Evolutionary conservation across 2,797 vertebrate species (phyloP), one percentile per base, ranked within the genome.

Genomic region (Eospalax fontanierii): DNA sequence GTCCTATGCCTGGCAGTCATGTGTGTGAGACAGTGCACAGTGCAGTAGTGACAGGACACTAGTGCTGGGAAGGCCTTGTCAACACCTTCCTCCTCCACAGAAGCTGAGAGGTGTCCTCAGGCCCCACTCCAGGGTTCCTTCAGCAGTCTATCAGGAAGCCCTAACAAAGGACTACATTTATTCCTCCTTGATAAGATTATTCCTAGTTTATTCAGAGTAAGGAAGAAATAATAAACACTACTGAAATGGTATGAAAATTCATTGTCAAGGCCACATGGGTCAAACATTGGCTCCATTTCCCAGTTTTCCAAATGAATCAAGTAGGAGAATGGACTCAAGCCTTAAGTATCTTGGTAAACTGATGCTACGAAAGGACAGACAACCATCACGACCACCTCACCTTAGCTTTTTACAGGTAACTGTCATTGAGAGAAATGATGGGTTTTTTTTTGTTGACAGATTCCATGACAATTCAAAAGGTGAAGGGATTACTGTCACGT

Each of bases 401-500:
- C 0, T 14, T 80, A 91, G 79, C 93, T 15, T 30, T 84, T 6
- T 19, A 50, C 28, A 81, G 12, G 43, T 8, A 76, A 40, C 57
- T 78, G 84, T 73, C 35, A 74, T 76, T 85, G 76, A 83, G 46
- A 61, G 87, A 95, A 57, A 43, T 63, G 61, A 61, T 61, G 79
- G 57, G 30, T 68, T 85, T 91, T 85, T 92, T 66, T 96, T 95
- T 89, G 57, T 91, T 70, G 33, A n/a, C 91, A 99, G 99, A 98
- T 28, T 99, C 99, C 81, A 99, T 99, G 99, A 98, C 98, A 19
- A 88, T 99, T 75, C 99, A 99, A 97, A 99, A 99, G 97, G 99
- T 99, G 97, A 99, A 99, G 97, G 99, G 99, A 8, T 95, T 99
- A 83, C 98, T 99, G 12, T 98, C 98, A 93, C 98, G 99, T 78